Percentiles rank a stretch among this genome's conserved stretches.
phyloP scores from a whole-genome alignment of 2,113 vertebrate genomes.

The Upupa epops region DNA sequence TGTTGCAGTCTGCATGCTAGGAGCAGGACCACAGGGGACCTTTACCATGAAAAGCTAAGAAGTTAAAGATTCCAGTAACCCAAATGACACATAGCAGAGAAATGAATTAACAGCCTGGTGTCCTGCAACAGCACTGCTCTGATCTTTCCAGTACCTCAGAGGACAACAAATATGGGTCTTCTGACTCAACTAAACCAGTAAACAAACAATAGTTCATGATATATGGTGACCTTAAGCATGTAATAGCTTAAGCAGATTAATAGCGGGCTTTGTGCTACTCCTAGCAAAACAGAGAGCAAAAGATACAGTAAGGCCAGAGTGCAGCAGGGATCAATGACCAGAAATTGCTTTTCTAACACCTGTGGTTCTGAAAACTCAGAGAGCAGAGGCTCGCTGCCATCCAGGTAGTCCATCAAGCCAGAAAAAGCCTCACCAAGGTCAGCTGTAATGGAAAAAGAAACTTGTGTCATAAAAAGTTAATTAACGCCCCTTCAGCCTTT shows the following conservation, averaged over 20 bases:
- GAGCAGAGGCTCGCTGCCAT: neutral
- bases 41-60: neutral
- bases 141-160: neutral
- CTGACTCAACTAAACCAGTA: constrained; percentile 5
- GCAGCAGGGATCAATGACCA: neutral
- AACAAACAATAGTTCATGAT: constrained; percentile 2
- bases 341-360: neutral
- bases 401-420: neutral
- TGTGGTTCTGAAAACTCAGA: neutral
- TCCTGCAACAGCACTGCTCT: neutral
- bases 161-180: neutral
- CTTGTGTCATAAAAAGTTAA: neutral
- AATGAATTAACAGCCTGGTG: neutral
- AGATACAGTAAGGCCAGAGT: neutral
- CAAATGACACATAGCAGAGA: neutral
- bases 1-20: neutral
- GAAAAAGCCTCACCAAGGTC: neutral
- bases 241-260: neutral
- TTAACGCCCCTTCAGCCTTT: neutral
- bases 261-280: neutral
- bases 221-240: neutral
- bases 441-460: neutral
- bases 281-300: neutral
- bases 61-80: neutral
- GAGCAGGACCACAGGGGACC: neutral